phyloP scores from a whole-genome alignment of 2,888 invertebrate species.

The Pyrrhosoma nymphula region DNA sequence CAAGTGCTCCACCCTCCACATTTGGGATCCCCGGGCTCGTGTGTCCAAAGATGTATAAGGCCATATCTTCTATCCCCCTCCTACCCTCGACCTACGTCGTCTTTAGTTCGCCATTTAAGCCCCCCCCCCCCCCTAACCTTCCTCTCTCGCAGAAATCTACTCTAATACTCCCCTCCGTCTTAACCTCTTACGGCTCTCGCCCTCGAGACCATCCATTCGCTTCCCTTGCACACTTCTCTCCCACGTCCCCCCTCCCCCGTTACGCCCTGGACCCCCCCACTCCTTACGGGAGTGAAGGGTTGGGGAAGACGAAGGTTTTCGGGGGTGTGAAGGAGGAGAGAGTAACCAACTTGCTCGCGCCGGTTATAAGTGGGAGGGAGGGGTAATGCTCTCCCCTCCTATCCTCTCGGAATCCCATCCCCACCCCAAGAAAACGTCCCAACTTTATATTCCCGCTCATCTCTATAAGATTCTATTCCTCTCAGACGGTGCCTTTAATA shows the following conservation, averaged over 20 bases:
- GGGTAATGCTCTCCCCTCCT: neutral
- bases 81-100: neutral
- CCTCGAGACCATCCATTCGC: conserved; percentile 20
- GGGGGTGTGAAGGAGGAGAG: neutral
- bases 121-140: neutral
- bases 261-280: neutral
- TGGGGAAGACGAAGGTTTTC: neutral
- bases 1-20: neutral
- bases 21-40: neutral
- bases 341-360: neutral
- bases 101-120: conserved; percentile 6
- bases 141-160: neutral
- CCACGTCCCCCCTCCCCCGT: neutral
- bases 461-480: conserved; percentile 56
- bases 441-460: conserved; percentile 62
- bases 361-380: neutral
- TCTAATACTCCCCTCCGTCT: conserved; percentile 5
- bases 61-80: neutral
- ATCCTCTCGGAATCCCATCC: neutral
- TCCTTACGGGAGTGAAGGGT: neutral
- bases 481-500: conserved; percentile 57
- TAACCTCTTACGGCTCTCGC: conserved; percentile 53
- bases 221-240: neutral
- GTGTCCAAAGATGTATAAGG: conserved; percentile 41
- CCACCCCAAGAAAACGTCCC: neutral